Conservation (phyloP, 2,797 vertebrate genomes). For the Acomys russatus region DNA sequence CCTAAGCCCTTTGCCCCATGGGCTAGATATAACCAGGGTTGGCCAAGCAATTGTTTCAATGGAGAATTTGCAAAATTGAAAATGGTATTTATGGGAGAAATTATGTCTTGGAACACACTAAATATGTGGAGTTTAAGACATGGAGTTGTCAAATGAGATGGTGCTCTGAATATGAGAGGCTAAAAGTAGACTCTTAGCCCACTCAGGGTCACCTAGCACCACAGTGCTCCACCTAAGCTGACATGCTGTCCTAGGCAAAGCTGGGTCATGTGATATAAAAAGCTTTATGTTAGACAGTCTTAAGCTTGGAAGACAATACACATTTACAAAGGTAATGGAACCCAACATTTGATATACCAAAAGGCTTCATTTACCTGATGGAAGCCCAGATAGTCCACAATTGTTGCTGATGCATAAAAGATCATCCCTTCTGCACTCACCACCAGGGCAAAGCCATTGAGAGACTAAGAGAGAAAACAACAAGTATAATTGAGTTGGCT, state of each 20-base stretch:
- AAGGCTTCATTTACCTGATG: constrained; percentile 93
- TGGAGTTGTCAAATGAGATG: background rate
- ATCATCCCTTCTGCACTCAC: constrained; percentile 97
- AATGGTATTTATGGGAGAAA: background rate
- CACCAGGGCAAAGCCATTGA: constrained; percentile 96
- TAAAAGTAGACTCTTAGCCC: background rate
- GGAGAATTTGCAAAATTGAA: background rate
- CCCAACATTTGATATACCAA: background rate
- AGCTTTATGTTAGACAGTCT: background rate
- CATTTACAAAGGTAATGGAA: background rate
- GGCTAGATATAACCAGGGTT: background rate
- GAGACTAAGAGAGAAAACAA: constrained; percentile 89
- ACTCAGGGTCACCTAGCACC: fast-evolving
- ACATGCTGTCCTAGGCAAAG: background rate
- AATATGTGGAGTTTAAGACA: background rate
- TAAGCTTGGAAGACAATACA: background rate
- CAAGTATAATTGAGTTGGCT: background rate
- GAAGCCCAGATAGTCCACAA: constrained; percentile 97
- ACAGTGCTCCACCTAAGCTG: fast-evolving
- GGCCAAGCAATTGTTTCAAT: background rate
- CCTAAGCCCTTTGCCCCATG: no score
- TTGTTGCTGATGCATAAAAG: constrained; percentile 96
- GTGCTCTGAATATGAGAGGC: no score
- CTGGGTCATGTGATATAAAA: background rate
- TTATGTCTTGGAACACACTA: no score